These are phyloP conservation scores for Drosophila persimilis DNA, from an alignment of 1,140 invertebrate species.

Conservation along the genomic window DNA sequence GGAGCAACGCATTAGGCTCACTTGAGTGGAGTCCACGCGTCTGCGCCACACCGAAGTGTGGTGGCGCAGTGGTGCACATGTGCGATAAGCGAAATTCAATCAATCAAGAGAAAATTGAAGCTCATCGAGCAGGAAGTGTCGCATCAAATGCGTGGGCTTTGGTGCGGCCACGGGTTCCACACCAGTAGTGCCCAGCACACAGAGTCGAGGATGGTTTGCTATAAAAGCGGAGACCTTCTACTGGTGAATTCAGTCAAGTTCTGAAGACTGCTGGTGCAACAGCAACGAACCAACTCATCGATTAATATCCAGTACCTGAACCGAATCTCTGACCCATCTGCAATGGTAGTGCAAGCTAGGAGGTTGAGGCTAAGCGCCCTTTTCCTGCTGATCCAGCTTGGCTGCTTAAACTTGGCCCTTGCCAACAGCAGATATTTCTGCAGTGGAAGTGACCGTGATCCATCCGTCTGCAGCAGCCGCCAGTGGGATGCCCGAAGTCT, in stretches of 20 bases:
- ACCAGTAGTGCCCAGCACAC: too few relatives aligned
- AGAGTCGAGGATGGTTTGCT: slow-evolving; percentile 15
- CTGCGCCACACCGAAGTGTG: slow-evolving; percentile 1
- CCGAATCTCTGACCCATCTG: background rate
- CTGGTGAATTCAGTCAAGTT: slow-evolving; percentile 55
- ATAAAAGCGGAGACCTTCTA: slow-evolving; percentile 47
- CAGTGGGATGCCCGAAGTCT: slow-evolving; percentile 19
- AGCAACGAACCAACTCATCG: slow-evolving; percentile 16
- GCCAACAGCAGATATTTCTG: slow-evolving; percentile 19
- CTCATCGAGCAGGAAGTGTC: slow-evolving; percentile 44
- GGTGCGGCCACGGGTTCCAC: too few relatives aligned
- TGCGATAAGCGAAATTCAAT: slow-evolving; percentile 82
- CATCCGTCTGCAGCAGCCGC: slow-evolving; percentile 12
- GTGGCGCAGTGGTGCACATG: slow-evolving; percentile 77
- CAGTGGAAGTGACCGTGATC: background rate
- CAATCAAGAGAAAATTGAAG: slow-evolving; percentile 70
- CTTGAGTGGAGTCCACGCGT: slow-evolving; percentile 35
- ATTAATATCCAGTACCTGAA: slow-evolving; percentile 30
- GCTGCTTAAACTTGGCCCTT: slow-evolving; percentile 21
- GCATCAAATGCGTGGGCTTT: slow-evolving; percentile 10
- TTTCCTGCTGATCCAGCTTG: slow-evolving; percentile 50
- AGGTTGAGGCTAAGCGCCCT: slow-evolving; percentile 54
- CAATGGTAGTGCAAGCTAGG: slow-evolving; percentile 40
- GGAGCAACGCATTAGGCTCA: slow-evolving; percentile 31
- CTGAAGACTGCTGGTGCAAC: slow-evolving; percentile 41